Conservation (phyloP, 2,113 vertebrate genomes). For the Coturnix japonica region DNA sequence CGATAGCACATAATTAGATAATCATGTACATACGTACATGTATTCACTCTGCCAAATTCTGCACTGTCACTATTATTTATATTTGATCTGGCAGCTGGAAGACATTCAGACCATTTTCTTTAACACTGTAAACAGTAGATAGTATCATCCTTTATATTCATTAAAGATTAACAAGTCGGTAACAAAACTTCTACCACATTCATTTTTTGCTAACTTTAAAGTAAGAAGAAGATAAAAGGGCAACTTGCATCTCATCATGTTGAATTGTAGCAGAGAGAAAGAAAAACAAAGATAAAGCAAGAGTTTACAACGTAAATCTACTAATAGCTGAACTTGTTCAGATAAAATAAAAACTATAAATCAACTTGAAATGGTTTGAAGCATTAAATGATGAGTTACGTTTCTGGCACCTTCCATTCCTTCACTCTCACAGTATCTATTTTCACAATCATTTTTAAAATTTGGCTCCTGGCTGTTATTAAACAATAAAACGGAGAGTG, state of each 20-base stretch:
- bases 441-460: not conserved
- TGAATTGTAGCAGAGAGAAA: constrained; percentile 13
- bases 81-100: constrained; percentile 24
- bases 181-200: constrained; percentile 14
- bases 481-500: not conserved
- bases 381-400: not conserved
- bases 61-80: not conserved
- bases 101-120: not conserved
- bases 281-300: constrained; percentile 1
- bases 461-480: not conserved
- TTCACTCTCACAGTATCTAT: not conserved
- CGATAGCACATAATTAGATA: not conserved
- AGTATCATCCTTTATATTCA: constrained; percentile 1
- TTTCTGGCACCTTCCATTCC: not conserved
- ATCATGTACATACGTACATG: rapidly evolving
- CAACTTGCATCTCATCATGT: constrained; percentile 20
- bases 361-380: not conserved
- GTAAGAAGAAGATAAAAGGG: constrained; percentile 5
- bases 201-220: constrained; percentile 26
- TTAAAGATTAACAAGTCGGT: constrained; percentile 28
- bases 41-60: not conserved
- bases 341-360: constrained; percentile 23
- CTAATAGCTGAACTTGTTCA: not conserved
- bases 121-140: constrained; percentile 34
- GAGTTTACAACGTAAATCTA: not conserved